phyloP scores from a whole-genome alignment of 2,797 vertebrate species.

The Oreonectes daqikongensis region DNA sequence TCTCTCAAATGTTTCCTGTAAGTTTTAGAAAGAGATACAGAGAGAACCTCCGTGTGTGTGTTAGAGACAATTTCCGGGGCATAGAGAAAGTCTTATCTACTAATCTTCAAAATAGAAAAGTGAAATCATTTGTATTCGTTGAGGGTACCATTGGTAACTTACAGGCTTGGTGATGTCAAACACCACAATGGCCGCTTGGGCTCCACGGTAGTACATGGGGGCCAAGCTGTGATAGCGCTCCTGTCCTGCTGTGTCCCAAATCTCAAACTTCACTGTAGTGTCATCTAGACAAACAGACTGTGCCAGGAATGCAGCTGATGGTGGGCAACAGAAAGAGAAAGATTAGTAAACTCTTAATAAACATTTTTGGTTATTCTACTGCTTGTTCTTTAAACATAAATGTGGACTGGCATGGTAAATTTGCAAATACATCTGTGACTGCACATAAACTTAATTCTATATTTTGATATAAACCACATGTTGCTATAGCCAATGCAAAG shows the following conservation, averaged over 20 bases:
- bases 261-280: constrained; percentile 88
- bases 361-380: background rate
- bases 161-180: constrained; percentile 88
- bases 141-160: constrained; percentile 29
- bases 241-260: constrained; percentile 87
- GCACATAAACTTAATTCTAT: too few species aligned
- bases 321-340: background rate
- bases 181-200: constrained; percentile 85
- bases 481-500: too few species aligned
- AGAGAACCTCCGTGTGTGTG: too few species aligned
- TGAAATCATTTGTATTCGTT: background rate
- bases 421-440: too few species aligned
- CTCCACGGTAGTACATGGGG: constrained; percentile 87
- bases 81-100: background rate
- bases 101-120: background rate
- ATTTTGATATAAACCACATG: too few species aligned
- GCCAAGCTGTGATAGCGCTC: constrained; percentile 87
- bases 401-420: background rate
- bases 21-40: background rate
- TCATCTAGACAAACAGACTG: constrained; percentile 86
- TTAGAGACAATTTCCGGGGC: background rate
- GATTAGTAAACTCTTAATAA: background rate
- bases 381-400: background rate
- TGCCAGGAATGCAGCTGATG: constrained; percentile 82
- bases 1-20: constrained; percentile 83